phyloP scores from a whole-genome alignment of 2,888 invertebrate species.

The Uloborus plumipes region DNA sequence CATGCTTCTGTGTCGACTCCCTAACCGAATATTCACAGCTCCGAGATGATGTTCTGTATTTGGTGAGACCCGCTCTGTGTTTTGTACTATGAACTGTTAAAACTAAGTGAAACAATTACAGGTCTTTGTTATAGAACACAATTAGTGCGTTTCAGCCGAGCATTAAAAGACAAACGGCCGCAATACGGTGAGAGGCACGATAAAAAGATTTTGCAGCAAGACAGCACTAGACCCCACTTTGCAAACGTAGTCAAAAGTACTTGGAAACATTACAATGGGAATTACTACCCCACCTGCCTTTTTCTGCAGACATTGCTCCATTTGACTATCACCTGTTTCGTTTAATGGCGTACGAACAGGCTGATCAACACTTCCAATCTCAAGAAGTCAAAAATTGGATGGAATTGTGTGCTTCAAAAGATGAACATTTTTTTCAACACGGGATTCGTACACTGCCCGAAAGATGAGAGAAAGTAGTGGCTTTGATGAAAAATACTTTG shows the following conservation, averaged over 20 bases:
- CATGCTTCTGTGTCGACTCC: background rate
- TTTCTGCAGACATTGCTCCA: too few species aligned
- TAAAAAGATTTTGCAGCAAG: background rate
- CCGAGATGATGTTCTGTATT: background rate
- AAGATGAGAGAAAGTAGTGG: too few species aligned
- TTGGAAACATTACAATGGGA: background rate
- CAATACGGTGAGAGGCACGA: background rate
- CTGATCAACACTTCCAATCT: background rate
- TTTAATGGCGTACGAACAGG: too few species aligned
- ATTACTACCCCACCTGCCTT: background rate
- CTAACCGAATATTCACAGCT: background rate
- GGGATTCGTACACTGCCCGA: too few species aligned
- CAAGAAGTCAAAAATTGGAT: background rate
- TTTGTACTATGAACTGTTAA: background rate
- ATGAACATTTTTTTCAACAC: background rate
- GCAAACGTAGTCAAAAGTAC: background rate
- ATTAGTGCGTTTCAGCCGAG: background rate
- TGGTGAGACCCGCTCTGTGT: background rate
- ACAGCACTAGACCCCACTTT: background rate
- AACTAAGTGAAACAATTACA: background rate
- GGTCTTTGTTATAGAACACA: background rate
- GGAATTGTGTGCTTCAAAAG: slow-evolving; percentile 3
- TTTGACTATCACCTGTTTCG: too few species aligned
- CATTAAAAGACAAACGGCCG: background rate
- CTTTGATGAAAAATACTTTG: too few species aligned